Base-by-base conservation (phyloP, 2,797 vertebrate genomes). In the Myotis vivesi region DNA sequence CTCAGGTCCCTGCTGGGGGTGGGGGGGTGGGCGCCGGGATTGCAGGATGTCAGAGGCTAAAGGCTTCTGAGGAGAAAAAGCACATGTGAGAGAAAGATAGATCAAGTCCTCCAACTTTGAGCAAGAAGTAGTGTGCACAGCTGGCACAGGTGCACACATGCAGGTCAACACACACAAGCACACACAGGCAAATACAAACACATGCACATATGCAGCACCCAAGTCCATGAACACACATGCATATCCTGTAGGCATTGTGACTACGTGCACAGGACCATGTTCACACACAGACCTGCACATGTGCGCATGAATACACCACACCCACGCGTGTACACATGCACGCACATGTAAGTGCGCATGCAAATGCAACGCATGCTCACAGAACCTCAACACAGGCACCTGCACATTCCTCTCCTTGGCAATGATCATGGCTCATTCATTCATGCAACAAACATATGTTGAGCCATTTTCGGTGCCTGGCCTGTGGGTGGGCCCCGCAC, bases 191-290 rank as follows among this genome's bases (percentile, higher is more conserved):
- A 44, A 16, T 28, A 20, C 23, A 49, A 30, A 44, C 33, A 41
- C 41, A 15, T 7, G 68, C 25, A 8, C 11, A 0, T 3, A 1
- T 0, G 3, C 4, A 9, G 46, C 41, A 10, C 38, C 30, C 38
- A 10, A 23, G 28, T 30, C 20, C 22, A 0, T 2, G 7, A 36
- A 59, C 11, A 23, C 1, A 0, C 66, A 5, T 10, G 36, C 36
- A 66, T 33, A 28, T 20, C n/a, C 55, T 44, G 23, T 4, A 2
- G n/a, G 46, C 23, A 44, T 36, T 69, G 41, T 23, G 16, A 23
- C 3, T 5, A 8, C 8, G 3, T 2, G 10, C n/a, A 28, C 20
- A 46, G 38, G 8, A 1, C 38, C 33, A 1, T 2, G n/a, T 0
- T 2, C 15, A 2, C 30, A 13, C 11, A 23, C 30, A 13, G 5